Conservation (phyloP, 1,140 invertebrate species). For the Prorops nasuta region DNA sequence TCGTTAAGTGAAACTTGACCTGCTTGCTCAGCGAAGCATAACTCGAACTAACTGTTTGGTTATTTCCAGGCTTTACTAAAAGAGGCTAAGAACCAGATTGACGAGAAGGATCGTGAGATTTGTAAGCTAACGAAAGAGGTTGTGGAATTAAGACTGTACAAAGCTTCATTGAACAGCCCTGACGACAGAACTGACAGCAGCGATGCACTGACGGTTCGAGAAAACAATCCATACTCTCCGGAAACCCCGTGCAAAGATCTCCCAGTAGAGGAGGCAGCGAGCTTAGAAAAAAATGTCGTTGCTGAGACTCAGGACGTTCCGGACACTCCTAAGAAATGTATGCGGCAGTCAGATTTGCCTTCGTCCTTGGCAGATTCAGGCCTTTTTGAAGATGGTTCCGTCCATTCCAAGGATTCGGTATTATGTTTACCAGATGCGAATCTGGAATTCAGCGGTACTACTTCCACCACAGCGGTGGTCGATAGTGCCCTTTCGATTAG, state of each 20-base stretch:
- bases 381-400: constrained; percentile 79
- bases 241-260: constrained; percentile 43
- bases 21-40: background rate
- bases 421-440: constrained; percentile 41
- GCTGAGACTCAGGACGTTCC: constrained; percentile 22
- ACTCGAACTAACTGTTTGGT: constrained; percentile 1
- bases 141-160: constrained; percentile 75
- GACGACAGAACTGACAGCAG: constrained; percentile 70
- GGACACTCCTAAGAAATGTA: constrained; percentile 31
- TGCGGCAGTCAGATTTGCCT: constrained; percentile 20
- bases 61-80: constrained; percentile 63
- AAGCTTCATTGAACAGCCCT: constrained; percentile 72
- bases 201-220: constrained; percentile 71
- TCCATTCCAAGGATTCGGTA: constrained; percentile 73
- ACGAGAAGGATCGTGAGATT: constrained; percentile 78
- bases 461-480: constrained; percentile 49
- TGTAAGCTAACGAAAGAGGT: constrained; percentile 78
- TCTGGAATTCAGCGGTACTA: constrained; percentile 52
- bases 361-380: constrained; percentile 78
- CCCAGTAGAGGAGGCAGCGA: constrained; percentile 25
- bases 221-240: constrained; percentile 59
- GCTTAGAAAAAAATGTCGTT: constrained; percentile 5
- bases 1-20: background rate
- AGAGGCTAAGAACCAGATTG: constrained; percentile 72
- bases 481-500: constrained; percentile 1